phyloP scores from a whole-genome alignment of 1,140 invertebrate genomes.

The Pseudoatta argentina region DNA sequence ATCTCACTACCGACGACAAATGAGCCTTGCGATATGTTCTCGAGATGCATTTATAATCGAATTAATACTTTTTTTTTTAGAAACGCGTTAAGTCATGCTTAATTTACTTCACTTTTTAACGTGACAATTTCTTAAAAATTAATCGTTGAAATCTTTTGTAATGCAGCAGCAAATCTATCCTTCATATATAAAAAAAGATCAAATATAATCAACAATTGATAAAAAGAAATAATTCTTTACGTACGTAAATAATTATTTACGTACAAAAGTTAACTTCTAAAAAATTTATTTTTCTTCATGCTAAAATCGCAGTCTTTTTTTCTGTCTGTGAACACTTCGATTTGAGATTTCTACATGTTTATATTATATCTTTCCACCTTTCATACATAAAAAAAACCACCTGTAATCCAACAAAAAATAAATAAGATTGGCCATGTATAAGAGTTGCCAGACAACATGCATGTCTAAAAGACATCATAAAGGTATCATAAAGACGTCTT shows the following conservation, averaged over 20 bases:
- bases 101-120: neutral
- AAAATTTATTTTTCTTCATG: neutral
- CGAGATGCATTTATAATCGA: conserved; percentile 28
- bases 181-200: neutral
- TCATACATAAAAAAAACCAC: too few species aligned
- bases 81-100: conserved; percentile 2
- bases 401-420: too few species aligned
- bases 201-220: neutral
- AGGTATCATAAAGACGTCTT: too few species aligned
- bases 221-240: neutral
- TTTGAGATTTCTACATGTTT: neutral
- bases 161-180: neutral
- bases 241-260: neutral
- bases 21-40: conserved; percentile 12
- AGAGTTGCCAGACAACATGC: too few species aligned
- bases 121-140: neutral
- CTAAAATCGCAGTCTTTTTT: neutral
- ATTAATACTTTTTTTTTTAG: neutral
- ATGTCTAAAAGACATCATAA: too few species aligned
- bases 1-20: conserved; percentile 49
- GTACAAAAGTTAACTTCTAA: neutral
- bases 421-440: too few species aligned
- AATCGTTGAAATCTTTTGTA: neutral
- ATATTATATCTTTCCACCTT: neutral
- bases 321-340: neutral